Evolutionary conservation across 2,797 vertebrate genomes (phyloP), one percentile per base, ranked within the genome.

Genomic region (Lemur catta): DNA sequence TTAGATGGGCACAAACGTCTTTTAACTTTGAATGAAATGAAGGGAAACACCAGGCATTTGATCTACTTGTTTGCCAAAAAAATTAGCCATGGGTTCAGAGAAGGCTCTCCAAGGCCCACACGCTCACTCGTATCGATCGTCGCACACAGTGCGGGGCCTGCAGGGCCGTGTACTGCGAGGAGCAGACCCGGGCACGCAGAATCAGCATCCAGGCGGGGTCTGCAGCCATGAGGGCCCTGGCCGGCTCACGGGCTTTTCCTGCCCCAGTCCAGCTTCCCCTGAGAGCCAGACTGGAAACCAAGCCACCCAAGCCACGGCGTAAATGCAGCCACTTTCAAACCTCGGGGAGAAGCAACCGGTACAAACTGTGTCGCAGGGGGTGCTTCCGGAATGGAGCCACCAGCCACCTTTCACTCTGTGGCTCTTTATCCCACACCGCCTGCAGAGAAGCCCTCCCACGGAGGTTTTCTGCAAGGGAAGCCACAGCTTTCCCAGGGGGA

Each of bases 91-190:
- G n/a, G 71, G 7, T 35, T 55, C 57, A 22, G n/a, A 17, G 43
- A 52, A 93, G 92, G 72, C 35, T 35, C 65, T 52, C 5, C 7
- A 1, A 17, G 20, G 75, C 35, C 24, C 35, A 30, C 7, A 0
- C 2, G 2, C 4, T 26, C 24, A 15, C n/a, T 20, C 4, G 13
- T 30, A 15, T 9, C 0, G 30, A 63, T 43, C 7, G 22, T 1
- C 0, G 1, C 28, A 8, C 17, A 4, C 1, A 3, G 15, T 0
- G 9, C 0, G 30, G 79, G 65, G 35, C 11, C 20, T 3, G 33
- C 38, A 15, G 6, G 7, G 52, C 11, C 22, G 43, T 2, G 20
- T 0, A 2, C 10, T 35, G 24, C 26, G 43, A 55, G 88, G 46
- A 48, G 10, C 0, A 13, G 46, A 55, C 67, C 63, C 4, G 10